Base-by-base conservation (phyloP, 2,888 invertebrate genomes). In the Chorisops tibialis region DNA sequence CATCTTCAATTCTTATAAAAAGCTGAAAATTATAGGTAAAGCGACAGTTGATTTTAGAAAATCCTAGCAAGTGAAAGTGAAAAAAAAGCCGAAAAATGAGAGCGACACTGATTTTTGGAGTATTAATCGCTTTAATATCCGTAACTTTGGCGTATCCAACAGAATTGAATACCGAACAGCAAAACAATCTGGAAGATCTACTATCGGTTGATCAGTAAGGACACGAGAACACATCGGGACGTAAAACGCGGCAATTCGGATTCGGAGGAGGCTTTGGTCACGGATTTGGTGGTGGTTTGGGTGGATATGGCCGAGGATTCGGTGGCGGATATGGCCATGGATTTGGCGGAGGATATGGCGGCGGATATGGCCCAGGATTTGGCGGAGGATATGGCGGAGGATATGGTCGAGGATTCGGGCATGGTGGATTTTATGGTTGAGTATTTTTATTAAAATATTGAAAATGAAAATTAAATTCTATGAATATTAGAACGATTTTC, bases 351-450 rank as follows among this genome's bases (percentile, higher is more conserved):
- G 51, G 51, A 19, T 51, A 4, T 37, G 51, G 51, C 3, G 37
- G 51, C 11, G 37, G 49, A 21, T 49, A 22, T 5, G 49, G 49
- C 9, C 30, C 30, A n/a, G 49, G 49, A 9, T 12, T n/a, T 24
- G 49, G 49, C 18, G 18, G 39, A 9, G 52, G 52, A 3, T 52
- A 38, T 19, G 52, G 52, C 6, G 52, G 52, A n/a, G 52, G 52
- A 19, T 52, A 19, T 19, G 52, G 41, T 11, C 39, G 52, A 11
- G 52, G 52, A 38, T 41, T 41, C 41, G 41, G 41, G 2, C 30
- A 30, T 30, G 30, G 30, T 30, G 30, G 30, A 30, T 30, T 30
- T 30, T 30, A 30, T 30, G 30, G 30, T 30, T 30, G 9, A 30
- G 30, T 1, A 30, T 30, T 30, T 30, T 24, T 30, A n/a, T n/a